Percentiles rank a stretch among this genome's conserved stretches.
phyloP scores from a whole-genome alignment of 1,140 invertebrate species.

The Listronotus bonariensis region DNA sequence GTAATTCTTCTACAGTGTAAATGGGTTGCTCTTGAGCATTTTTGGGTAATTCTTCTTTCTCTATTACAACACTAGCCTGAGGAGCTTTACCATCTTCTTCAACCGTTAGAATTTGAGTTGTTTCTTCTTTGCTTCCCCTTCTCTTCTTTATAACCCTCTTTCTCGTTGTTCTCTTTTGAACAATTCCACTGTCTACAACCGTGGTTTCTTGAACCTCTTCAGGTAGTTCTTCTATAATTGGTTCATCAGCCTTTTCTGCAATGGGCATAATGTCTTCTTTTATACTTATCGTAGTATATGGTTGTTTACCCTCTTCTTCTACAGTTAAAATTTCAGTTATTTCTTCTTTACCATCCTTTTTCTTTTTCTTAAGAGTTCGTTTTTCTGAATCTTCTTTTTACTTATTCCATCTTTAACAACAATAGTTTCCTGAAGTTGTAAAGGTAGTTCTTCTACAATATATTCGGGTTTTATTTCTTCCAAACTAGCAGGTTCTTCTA shows the following conservation, averaged over 20 bases:
- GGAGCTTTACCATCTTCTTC: slow-evolving; percentile 45
- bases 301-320: slow-evolving; percentile 50
- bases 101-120: slow-evolving; percentile 43
- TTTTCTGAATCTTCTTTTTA: slow-evolving; percentile 52
- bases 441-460: slow-evolving; percentile 47
- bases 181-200: slow-evolving; percentile 42
- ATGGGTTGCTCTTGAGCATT: slow-evolving; percentile 47
- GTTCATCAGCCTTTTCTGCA: slow-evolving; percentile 38
- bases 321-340: slow-evolving; percentile 49
- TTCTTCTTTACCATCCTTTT: slow-evolving; percentile 41
- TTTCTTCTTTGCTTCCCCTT: slow-evolving; percentile 46
- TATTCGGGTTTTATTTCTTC: slow-evolving; percentile 39
- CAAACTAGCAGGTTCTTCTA: slow-evolving; percentile 37
- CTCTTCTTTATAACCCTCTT: slow-evolving; percentile 48
- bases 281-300: slow-evolving; percentile 46
- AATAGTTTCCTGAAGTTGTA: slow-evolving; percentile 52
- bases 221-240: slow-evolving; percentile 52
- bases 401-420: slow-evolving; percentile 26
- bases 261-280: slow-evolving; percentile 12
- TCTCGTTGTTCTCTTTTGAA: slow-evolving; percentile 50
- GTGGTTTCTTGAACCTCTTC: slow-evolving; percentile 41
- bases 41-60: slow-evolving; percentile 53
- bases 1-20: slow-evolving; percentile 47
- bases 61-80: slow-evolving; percentile 43
- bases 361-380: slow-evolving; percentile 49